phyloP scores from a whole-genome alignment of 2,888 invertebrate genomes.

The Ommatoiulus sabulosus region DNA sequence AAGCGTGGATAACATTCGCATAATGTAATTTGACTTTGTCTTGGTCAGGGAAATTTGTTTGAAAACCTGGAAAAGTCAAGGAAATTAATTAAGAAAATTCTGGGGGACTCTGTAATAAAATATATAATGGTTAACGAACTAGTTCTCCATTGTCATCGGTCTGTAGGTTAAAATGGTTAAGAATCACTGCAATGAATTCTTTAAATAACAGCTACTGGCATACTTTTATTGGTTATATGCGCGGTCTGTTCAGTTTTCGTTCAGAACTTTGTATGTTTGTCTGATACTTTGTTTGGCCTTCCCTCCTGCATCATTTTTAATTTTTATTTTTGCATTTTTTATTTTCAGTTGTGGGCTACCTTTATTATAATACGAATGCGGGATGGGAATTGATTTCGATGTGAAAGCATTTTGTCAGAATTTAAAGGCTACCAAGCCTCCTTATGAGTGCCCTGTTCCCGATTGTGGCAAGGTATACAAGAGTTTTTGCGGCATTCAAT shows the following conservation, averaged over 20 bases:
- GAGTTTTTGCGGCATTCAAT: conserved; percentile 86
- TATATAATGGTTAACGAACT: too few species aligned
- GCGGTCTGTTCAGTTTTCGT: neutral
- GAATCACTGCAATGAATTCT: too few species aligned
- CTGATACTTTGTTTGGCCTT: neutral
- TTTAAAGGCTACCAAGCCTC: conserved; percentile 83
- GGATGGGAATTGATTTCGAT: conserved; percentile 86
- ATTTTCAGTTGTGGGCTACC: conserved; percentile 1
- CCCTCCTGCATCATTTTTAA: conserved; percentile 23
- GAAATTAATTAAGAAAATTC: too few species aligned
- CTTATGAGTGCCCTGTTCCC: conserved; percentile 86
- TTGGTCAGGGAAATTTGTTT: too few species aligned
- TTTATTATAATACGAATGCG: neutral
- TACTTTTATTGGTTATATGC: neutral
- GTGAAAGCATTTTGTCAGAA: conserved; percentile 87
- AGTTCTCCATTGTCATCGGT: too few species aligned
- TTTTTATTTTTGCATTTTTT: neutral
- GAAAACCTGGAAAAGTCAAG: too few species aligned
- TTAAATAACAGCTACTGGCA: neutral
- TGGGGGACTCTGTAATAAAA: too few species aligned
- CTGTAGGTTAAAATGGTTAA: too few species aligned
- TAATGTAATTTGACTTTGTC: too few species aligned
- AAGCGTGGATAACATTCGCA: too few species aligned
- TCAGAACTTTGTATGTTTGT: neutral
- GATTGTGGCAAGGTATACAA: conserved; percentile 89